Evolutionary conservation across 2,888 invertebrate species (phyloP), one percentile per base, ranked within the genome.

Genomic region (Protophormia terraenovae): DNA sequence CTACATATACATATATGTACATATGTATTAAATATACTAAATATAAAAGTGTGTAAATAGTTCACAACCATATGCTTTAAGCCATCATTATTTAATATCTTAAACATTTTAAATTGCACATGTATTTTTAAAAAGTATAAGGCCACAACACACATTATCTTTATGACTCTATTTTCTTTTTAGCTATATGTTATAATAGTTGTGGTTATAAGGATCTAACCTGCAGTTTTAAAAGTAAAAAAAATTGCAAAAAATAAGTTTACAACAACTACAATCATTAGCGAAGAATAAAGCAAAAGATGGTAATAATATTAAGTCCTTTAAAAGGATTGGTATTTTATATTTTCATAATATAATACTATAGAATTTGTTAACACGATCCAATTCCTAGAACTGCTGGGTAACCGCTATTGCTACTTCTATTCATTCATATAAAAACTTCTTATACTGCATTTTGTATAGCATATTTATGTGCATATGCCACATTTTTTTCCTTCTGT

Each of bases 51-150:
- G 69, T 82, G 71, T 71, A 82, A 77, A 72, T 76, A 72, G 64
- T 76, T 82, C 82, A 82, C 64, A 45, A 72, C 24, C 64, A 82
- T 71, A 76, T 82, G 76, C 71, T 71, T 58, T 50, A 71, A 82
- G 55, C 71, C 71, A 76, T 71, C 41, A 64, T 82, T 76, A 64
- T 82, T 82, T 69, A 82, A 82, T 55, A 82, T 55, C 76, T 47
- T 76, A 55, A 82, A 64, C 24, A 55, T 55, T 77, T 80, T 73
- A 72, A 72, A 72, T 60, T 41, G 29, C 41, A 41, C 19, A n/a
- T n/a, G 19, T 58, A 29, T 58, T 41, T 19, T 41, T 45, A 10
- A 16, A 24, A 12, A 27, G 12, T 19, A 7, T 47, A 1, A 1
- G 14, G 3, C 7, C 53, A 55, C 32, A 38, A 35, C 16, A 69